Evolutionary conservation across 1,140 invertebrate genomes (phyloP).

Genomic region (Chironomus striatipennis): DNA sequence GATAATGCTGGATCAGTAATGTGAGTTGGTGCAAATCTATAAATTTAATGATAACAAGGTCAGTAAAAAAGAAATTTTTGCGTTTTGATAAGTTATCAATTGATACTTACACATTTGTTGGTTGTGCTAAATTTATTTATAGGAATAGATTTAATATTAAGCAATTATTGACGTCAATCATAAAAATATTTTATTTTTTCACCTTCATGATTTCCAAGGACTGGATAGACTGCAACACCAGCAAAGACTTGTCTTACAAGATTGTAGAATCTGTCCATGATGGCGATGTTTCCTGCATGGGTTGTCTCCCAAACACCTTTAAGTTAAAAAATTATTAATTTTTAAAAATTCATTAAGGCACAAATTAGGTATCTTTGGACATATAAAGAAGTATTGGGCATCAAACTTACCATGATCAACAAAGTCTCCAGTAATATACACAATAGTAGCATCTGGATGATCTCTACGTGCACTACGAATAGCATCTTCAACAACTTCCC

Average conservation of each 20-base stretch:
- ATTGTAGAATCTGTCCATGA: slow-evolving; percentile 48
- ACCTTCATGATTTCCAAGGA: slow-evolving; percentile 79
- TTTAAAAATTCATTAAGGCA: too few relatives aligned
- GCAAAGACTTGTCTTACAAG: slow-evolving; percentile 53
- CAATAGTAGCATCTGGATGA: slow-evolving; percentile 46
- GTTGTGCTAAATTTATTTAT: slow-evolving; percentile 10
- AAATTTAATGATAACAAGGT: slow-evolving; percentile 25
- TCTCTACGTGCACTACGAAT: slow-evolving; percentile 45
- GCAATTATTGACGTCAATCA: neutral
- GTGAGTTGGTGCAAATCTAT: neutral
- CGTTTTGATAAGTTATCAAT: slow-evolving; percentile 26
- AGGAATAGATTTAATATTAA: neutral
- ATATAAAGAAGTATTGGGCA: too few relatives aligned
- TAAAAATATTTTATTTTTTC: neutral
- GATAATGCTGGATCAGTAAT: neutral
- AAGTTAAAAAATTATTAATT: neutral
- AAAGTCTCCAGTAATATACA: slow-evolving; percentile 80
- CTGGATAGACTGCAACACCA: slow-evolving; percentile 56
- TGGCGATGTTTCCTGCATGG: slow-evolving; percentile 50
- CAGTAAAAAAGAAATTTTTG: too few relatives aligned
- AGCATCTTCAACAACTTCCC: slow-evolving; percentile 52
- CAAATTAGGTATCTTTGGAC: too few relatives aligned
- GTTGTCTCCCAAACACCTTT: slow-evolving; percentile 62
- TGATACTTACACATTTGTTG: slow-evolving; percentile 13
- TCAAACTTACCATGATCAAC: slow-evolving; percentile 61